A percentile compares a stretch with the other conserved stretches of the same genome.
Conservation (phyloP, 1,140 invertebrate species). For the Sarcophaga peregrina region DNA sequence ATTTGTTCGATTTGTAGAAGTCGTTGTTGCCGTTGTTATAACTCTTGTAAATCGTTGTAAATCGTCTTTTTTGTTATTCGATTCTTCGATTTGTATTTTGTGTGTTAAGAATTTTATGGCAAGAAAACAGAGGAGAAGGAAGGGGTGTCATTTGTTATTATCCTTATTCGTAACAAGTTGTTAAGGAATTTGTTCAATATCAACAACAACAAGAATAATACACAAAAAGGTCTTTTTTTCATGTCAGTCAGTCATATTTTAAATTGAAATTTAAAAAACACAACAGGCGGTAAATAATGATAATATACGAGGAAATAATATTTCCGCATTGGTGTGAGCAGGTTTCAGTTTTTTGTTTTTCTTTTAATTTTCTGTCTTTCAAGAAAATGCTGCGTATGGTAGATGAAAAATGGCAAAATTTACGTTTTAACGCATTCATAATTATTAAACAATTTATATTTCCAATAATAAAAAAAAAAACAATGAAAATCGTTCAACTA, state of each 20-base stretch:
- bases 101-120: no score
- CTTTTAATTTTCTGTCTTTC: no score
- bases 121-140: no score
- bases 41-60: background rate
- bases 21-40: background rate
- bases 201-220: background rate
- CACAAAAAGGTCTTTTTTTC: no score
- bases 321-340: background rate
- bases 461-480: no score
- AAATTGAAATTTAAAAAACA: background rate
- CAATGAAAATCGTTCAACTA: no score
- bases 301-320: background rate
- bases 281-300: background rate
- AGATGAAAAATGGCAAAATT: background rate
- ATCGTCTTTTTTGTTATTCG: no score
- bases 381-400: background rate
- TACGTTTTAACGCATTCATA: background rate
- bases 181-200: background rate
- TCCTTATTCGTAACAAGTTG: constrained; percentile 7
- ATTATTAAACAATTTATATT: constrained; percentile 4
- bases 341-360: background rate
- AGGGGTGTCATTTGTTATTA: background rate
- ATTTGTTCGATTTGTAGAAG: background rate
- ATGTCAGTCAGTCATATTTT: background rate
- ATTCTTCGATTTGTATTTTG: no score